Evolutionary conservation across 2,888 invertebrate genomes (phyloP), one percentile per base, ranked within the genome.

Genomic region (Epinotia nisella): DNA sequence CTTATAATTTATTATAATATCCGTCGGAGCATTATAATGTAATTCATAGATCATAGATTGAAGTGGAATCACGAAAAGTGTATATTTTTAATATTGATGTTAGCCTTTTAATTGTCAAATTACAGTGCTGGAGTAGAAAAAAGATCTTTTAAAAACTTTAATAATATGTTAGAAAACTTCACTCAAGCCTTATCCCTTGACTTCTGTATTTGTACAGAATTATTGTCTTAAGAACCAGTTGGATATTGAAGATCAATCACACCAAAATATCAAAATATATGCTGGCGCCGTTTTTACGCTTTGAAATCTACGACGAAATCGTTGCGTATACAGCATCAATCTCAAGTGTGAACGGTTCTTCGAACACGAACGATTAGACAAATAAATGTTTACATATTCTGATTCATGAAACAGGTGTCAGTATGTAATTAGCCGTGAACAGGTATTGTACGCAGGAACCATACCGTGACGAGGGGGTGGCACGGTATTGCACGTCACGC

Each of bases 391-490:
- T 35, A n/a, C 7, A 2, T n/a, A 49, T n/a, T n/a, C n/a, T 49
- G 49, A 49, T 49, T 49, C n/a, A 19, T 53, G 53, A 10, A 19
- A 59, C 59, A 59, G 59, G 59, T 59, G 59, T 39, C n/a, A 59
- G n/a, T 17, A 15, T 19, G 15, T 29, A 62, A 55, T 49, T 29
- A 71, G 70, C 17, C 5, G 10, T 39, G 51, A 15, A 39, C 41
- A 41, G 29, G 49, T 56, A 70, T 56, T 67, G 56, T 66, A 74
- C 74, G 9, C 5, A 15, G 49, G 75, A 76, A 73, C 77, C 70
- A 64, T 75, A 78, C 76, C 78, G 74, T 77, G 75, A 76, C 78
- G 75, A 64, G 75, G 62, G 61, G 69, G 72, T 65, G 24, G 53
- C 49, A 13, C 29, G 51, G 68, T 72, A 72, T 55, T 45, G 58